phyloP scores from a whole-genome alignment of 37 sponge, comb jelly and placozoan genomes.

The Cladorhizidae sp. region DNA sequence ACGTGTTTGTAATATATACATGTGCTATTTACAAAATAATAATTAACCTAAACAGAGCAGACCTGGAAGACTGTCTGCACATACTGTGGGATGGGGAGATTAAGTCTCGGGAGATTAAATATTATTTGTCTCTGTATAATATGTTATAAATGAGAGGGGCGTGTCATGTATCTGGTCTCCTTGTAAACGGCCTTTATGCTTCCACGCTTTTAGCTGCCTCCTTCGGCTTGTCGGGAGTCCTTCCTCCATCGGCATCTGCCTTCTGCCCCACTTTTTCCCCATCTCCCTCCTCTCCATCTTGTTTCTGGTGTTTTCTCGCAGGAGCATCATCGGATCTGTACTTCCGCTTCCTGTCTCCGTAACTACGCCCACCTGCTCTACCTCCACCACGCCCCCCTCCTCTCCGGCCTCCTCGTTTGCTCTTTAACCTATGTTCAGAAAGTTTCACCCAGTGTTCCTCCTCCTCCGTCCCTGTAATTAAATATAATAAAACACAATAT shows the following conservation, averaged over 20 bases:
- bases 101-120: too few species aligned
- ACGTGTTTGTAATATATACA: too few species aligned
- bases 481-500: conserved; percentile 3
- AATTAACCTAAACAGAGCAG: too few species aligned
- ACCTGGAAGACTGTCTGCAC: too few species aligned
- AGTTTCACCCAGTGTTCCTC: conserved; percentile 50
- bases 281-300: background rate
- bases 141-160: too few species aligned
- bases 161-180: too few species aligned
- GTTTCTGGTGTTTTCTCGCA: conserved; percentile 12
- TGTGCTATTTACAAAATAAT: too few species aligned
- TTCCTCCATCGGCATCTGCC: background rate
- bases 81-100: too few species aligned
- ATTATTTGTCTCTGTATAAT: too few species aligned
- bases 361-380: conserved; percentile 8
- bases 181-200: too few species aligned
- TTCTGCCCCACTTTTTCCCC: background rate
- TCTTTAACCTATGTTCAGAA: conserved; percentile 5
- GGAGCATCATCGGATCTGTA: conserved; percentile 1
- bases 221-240: background rate
- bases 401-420: conserved; percentile 18
- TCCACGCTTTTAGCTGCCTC: too few species aligned
- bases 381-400: conserved; percentile 4
- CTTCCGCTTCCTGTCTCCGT: conserved; percentile 10
- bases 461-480: conserved; percentile 50